Evolutionary conservation across 2,888 invertebrate genomes (phyloP).

Genomic region (Tiliacea aurago): DNA sequence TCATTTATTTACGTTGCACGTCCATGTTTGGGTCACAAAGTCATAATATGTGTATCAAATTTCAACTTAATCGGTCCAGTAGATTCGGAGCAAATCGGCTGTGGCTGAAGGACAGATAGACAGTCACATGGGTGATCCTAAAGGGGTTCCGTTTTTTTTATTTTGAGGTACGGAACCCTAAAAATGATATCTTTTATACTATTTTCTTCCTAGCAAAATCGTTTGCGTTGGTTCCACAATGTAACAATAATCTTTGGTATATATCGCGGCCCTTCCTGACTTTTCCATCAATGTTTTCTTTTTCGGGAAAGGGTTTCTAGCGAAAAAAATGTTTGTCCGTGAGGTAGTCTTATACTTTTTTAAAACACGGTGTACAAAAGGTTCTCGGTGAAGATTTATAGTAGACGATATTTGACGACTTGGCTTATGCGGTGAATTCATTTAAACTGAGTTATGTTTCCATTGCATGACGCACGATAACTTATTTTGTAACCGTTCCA

Average conservation of each 20-base stretch:
- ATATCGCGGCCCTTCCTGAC: conserved; percentile 28
- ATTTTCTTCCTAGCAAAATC: conserved; percentile 31
- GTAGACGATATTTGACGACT: conserved; percentile 65
- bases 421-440: conserved; percentile 67
- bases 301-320: conserved; percentile 38
- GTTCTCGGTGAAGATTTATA: conserved; percentile 62
- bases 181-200: conserved; percentile 22
- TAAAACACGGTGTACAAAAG: conserved; percentile 51
- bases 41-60: too few relatives aligned
- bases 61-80: too few relatives aligned
- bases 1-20: too few relatives aligned
- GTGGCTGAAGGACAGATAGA: too few relatives aligned
- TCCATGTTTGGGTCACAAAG: too few relatives aligned
- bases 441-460: conserved; percentile 72
- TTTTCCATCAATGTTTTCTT: conserved; percentile 46
- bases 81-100: too few relatives aligned
- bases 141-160: too few relatives aligned
- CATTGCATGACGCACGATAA: conserved; percentile 73
- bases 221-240: conserved; percentile 29
- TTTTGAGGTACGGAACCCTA: too few relatives aligned
- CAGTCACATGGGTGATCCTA: too few relatives aligned
- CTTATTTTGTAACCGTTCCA: conserved; percentile 71
- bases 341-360: conserved; percentile 45
- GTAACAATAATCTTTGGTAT: conserved; percentile 39
- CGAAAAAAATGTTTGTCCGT: conserved; percentile 48